Percentiles rank a stretch among this genome's conserved stretches.
Evolutionary conservation across 2,797 vertebrate genomes (phyloP).

Genomic region (Pangasius macronema): DNA sequence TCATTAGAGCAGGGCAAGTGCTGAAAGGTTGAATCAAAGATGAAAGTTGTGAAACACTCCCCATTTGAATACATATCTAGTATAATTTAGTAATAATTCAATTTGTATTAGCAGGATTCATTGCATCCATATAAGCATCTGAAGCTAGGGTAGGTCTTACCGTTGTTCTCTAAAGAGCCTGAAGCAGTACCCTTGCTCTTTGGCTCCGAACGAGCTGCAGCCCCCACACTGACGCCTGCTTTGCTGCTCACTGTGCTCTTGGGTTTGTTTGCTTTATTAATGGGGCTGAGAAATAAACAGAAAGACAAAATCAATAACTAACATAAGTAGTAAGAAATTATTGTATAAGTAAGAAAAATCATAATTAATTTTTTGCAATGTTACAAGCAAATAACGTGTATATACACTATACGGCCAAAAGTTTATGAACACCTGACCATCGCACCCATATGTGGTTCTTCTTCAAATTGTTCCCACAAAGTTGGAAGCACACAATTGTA

Average conservation of each 20-base stretch:
- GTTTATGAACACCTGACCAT: neutral
- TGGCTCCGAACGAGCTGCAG: constrained; percentile 68
- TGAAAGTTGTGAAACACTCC: neutral
- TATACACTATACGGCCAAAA: neutral
- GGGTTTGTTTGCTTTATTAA: constrained; percentile 78
- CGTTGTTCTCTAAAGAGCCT: constrained; percentile 73
- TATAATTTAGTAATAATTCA: neutral
- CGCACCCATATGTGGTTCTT: neutral
- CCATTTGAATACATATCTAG: neutral
- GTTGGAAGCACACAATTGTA: neutral
- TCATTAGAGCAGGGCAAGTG: neutral
- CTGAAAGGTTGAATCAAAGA: neutral
- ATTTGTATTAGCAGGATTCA: neutral
- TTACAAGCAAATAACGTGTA: neutral
- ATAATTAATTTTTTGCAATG: neutral
- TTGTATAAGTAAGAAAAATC: neutral
- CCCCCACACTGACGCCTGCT: constrained; percentile 62
- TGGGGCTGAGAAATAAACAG: constrained; percentile 67
- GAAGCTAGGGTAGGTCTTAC: constrained; percentile 68
- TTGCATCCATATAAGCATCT: neutral
- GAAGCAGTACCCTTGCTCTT: constrained; percentile 75
- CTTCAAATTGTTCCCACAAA: neutral
- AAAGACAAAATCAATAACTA: constrained; percentile 21
- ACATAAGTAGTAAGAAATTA: neutral
- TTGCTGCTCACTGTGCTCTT: constrained; percentile 75